Evolutionary conservation across 2,888 invertebrate genomes (phyloP), one percentile per base, ranked within the genome.

Genomic region (Drepanosiphum platanoidis): DNA sequence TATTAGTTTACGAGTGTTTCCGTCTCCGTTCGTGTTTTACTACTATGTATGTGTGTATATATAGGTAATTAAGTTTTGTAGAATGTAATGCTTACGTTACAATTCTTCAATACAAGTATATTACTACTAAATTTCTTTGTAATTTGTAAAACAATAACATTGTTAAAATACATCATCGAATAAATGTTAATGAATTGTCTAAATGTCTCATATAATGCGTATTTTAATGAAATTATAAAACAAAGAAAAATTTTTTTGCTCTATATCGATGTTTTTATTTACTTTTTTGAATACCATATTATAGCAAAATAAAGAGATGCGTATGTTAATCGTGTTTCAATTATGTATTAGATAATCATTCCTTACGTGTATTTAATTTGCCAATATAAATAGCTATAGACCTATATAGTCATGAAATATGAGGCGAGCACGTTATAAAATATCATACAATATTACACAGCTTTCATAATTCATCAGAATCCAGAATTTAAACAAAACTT

Each of bases 61-160:
- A 5, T 68, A 66, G 42, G 79, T 34, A 79, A 52, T 68, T 42
- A 68, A 42, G 66, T 68, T 79, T 68, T 79, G 78, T 79, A 68
- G 27, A 79, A 68, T 79, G 79, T 79, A 79, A 68, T 79, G 46
- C 79, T 79, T 78, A 79, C 64, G 66, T 79, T 79, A 79, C 79
- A 46, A 46, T 66, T 79, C 66, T 68, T 68, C 68, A 79, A 79
- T 46, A 68, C 78, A 34, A 32, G 32, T 64, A 64, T n/a, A 68
- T 79, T 46, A 77, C 3, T 74, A 77, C 27, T 79, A 27, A 13
- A 68, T 79, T 79, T 68, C 46, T 79, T 79, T 79, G 68, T 79
- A 46, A 79, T 79, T 79, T 79, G 66, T 79, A 34, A n/a, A n/a
- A 79, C 64, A n/a, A 36, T 71, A n/a, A n/a, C n/a, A n/a, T 79